Conservation (phyloP, 2,113 vertebrate species). For the Actenoides hombroni region DNA sequence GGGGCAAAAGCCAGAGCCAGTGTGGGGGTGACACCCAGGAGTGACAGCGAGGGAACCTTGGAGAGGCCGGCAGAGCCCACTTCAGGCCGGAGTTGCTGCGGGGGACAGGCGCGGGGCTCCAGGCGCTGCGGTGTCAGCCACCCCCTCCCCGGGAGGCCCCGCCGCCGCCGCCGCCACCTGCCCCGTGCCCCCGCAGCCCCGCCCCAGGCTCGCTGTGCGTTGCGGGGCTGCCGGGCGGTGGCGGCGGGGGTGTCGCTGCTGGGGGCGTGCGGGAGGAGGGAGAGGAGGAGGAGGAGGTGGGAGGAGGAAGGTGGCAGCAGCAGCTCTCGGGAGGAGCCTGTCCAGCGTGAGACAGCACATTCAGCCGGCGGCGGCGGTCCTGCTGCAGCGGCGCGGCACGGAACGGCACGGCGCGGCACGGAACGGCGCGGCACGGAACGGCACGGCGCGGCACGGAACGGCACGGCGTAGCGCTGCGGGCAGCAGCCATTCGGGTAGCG, state of each 20-base stretch:
- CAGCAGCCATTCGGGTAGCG: background rate
- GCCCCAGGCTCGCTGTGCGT: background rate
- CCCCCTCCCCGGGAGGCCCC: background rate
- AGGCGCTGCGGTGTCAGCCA: no score
- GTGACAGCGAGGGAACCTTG: background rate
- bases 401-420: background rate
- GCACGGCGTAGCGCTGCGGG: background rate
- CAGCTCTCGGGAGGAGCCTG: constrained; percentile 55
- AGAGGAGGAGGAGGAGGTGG: background rate
- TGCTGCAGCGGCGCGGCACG: background rate
- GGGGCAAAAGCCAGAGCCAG: background rate
- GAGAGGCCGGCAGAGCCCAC: background rate
- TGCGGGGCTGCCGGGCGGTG: background rate
- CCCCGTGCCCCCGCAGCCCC: background rate
- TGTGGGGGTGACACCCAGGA: background rate
- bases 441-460: background rate
- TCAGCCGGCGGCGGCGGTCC: constrained; percentile 37
- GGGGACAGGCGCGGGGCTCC: no score
- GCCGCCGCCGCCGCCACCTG: background rate
- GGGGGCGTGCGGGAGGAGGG: background rate
- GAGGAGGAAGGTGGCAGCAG: background rate
- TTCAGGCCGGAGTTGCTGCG: background rate
- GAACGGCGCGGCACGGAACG: background rate
- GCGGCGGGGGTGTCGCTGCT: background rate
- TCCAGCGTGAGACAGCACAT: constrained; percentile 79